Base-by-base conservation (phyloP, 2,888 invertebrate species). In the Pseudeuparius sepicola region DNA sequence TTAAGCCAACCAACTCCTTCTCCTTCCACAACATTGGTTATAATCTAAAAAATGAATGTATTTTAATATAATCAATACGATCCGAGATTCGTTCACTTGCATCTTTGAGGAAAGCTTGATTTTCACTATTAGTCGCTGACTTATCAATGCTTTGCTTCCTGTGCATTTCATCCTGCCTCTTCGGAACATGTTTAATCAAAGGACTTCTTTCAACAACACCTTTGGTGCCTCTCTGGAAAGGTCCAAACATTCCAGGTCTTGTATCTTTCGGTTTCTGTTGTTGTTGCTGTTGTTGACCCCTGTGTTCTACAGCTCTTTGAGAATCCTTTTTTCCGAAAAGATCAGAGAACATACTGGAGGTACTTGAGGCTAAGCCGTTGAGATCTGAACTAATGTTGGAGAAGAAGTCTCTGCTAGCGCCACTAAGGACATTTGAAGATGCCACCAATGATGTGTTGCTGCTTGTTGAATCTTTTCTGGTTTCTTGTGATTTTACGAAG, bases 1-100 rank as follows among this genome's bases (percentile, higher is more conserved):
- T 96, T 93, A 29, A 98, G 69, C 92, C 97, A 97, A 11, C 96
- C 93, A 1, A 99, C 87, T 0, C 93, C 92, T 63, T 93, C 90
- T 3, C 94, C 94, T 42, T 85, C 82, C 35, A 90, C 60, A 2
- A 92, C 88, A 60, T 79, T 81, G 54, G 74, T 79, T 1, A 88
- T 75, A 31, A 88, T 70, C 78, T 83, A 54, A 3, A 53, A 54
- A 33, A n/a, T n/a, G n/a, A n/a, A n/a, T n/a, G n/a, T n/a, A n/a
- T n/a, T n/a, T n/a, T n/a, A n/a, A n/a, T n/a, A n/a, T n/a, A n/a
- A n/a, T n/a, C n/a, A n/a, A n/a, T n/a, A n/a, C n/a, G n/a, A n/a
- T n/a, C n/a, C n/a, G n/a, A n/a, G n/a, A n/a, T n/a, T n/a, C n/a
- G n/a, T n/a, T n/a, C n/a, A 58, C 73, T 66, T 46, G 85, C 85